Percentiles rank a stretch among this genome's conserved stretches.
These are phyloP conservation scores for Gallinago stenura DNA, from an alignment of 2,797 vertebrate genomes.

Conservation along the genomic window DNA sequence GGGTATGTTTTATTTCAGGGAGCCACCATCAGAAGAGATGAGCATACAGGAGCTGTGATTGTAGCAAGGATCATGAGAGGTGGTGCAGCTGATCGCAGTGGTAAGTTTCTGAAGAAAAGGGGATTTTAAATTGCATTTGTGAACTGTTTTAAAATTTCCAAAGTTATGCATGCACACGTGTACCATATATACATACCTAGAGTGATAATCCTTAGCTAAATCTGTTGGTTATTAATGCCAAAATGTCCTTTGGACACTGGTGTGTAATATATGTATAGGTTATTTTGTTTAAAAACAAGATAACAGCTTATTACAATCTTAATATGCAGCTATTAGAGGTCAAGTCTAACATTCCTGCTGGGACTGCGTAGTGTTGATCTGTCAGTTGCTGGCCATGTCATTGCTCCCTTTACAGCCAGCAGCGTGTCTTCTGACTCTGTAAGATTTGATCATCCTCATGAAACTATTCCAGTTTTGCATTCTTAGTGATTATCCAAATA, in stretches of 20 bases:
- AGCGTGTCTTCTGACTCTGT: accelerated
- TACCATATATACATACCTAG: not conserved
- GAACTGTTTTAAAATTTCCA: not conserved
- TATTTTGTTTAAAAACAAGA: not conserved
- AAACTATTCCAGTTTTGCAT: not conserved
- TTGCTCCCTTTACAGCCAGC: not conserved
- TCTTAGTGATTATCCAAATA: not conserved
- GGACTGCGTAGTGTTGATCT: not conserved
- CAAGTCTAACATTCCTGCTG: not conserved
- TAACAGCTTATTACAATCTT: not conserved
- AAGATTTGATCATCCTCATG: not conserved
- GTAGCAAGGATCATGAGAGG: slow-evolving; percentile 95
- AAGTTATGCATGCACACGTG: accelerated
- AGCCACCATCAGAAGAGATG: slow-evolving; percentile 92
- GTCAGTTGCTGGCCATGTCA: not conserved
- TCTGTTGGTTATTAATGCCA: not conserved
- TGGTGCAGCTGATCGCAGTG: slow-evolving; percentile 93
- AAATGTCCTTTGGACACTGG: not conserved
- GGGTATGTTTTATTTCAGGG: slow-evolving; percentile 79
- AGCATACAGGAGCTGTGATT: slow-evolving; percentile 89
- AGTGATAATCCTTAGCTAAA: not conserved
- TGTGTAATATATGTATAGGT: not conserved
- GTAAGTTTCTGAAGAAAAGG: slow-evolving; percentile 74
- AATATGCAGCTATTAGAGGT: not conserved
- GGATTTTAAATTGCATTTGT: not conserved